Evolutionary conservation across 2,797 vertebrate species (phyloP).

Genomic region (Austrolebias charrua): DNA sequence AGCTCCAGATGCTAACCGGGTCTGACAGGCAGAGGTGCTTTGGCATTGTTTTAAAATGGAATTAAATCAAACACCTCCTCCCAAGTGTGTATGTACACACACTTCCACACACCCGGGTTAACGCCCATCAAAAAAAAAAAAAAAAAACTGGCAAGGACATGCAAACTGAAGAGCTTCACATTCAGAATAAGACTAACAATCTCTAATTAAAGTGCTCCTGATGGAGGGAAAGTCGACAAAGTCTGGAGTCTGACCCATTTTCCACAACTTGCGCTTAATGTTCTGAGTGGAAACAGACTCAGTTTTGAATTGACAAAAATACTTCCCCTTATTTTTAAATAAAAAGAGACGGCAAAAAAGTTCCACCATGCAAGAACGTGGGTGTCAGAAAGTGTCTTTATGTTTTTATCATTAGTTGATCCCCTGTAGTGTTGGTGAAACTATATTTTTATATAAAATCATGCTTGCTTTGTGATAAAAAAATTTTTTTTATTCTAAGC

Average conservation of each 20-base stretch:
- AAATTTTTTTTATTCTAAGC: background rate
- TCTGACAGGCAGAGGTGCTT: slow-evolving; percentile 71
- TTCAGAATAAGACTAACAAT: background rate
- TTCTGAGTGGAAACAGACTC: slow-evolving; percentile 28
- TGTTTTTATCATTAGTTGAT: background rate
- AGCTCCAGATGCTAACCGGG: slow-evolving; percentile 68
- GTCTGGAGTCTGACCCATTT: slow-evolving; percentile 47
- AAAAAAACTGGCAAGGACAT: background rate
- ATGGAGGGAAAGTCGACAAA: slow-evolving; percentile 18
- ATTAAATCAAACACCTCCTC: slow-evolving; percentile 66
- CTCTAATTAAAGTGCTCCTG: background rate
- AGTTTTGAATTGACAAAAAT: slow-evolving; percentile 24
- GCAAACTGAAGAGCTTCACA: slow-evolving; percentile 6
- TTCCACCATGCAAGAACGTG: slow-evolving; percentile 15
- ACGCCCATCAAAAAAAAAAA: slow-evolving; percentile 21
- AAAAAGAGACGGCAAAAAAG: slow-evolving; percentile 7
- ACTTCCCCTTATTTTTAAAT: slow-evolving; percentile 1
- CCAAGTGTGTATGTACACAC: slow-evolving; percentile 8
- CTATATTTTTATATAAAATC: slow-evolving; percentile 1
- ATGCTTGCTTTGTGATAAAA: background rate
- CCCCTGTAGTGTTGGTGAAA: background rate
- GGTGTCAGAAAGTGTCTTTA: background rate
- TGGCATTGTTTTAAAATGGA: slow-evolving; percentile 73
- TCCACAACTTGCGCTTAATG: slow-evolving; percentile 20
- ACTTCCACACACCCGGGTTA: slow-evolving; percentile 13